phyloP scores from a whole-genome alignment of 2,888 invertebrate genomes.

The Polymixis flavicincta region DNA sequence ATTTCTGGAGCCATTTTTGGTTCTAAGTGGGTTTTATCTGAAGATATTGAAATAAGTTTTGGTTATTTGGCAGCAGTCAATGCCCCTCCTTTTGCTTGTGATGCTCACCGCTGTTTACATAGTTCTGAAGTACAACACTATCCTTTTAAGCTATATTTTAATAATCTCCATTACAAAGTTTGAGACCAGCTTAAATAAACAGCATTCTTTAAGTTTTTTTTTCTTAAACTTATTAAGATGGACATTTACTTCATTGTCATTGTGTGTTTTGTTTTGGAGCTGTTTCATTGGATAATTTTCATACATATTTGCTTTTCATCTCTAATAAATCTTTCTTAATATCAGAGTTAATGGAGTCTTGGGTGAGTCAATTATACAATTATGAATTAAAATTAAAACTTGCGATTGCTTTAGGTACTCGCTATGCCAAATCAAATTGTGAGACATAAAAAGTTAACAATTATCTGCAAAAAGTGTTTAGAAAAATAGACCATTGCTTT shows the following conservation, averaged over 20 bases:
- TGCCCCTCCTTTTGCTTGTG: background rate
- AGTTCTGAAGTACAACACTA: conserved; percentile 33
- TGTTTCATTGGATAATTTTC: background rate
- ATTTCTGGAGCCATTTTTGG: background rate
- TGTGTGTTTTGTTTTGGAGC: background rate
- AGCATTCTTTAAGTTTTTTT: background rate
- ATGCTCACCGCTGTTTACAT: conserved; percentile 19
- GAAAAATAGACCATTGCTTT: background rate
- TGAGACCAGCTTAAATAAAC: conserved; percentile 12
- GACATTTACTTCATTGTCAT: background rate
- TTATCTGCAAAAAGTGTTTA: background rate
- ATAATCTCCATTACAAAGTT: conserved; percentile 5
- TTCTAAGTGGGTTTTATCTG: background rate
- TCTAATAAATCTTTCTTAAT: background rate
- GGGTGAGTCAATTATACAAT: too few species aligned
- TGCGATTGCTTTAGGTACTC: too few species aligned
- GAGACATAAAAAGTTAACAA: background rate
- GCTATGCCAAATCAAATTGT: background rate
- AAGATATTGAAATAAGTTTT: background rate
- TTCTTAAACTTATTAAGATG: background rate
- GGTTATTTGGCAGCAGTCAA: background rate
- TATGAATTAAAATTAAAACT: background rate
- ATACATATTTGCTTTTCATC: background rate
- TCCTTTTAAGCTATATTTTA: conserved; percentile 38
- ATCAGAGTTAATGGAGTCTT: background rate